phyloP scores from a whole-genome alignment of 2,888 invertebrate species.

The Melinaea marsaeus region DNA sequence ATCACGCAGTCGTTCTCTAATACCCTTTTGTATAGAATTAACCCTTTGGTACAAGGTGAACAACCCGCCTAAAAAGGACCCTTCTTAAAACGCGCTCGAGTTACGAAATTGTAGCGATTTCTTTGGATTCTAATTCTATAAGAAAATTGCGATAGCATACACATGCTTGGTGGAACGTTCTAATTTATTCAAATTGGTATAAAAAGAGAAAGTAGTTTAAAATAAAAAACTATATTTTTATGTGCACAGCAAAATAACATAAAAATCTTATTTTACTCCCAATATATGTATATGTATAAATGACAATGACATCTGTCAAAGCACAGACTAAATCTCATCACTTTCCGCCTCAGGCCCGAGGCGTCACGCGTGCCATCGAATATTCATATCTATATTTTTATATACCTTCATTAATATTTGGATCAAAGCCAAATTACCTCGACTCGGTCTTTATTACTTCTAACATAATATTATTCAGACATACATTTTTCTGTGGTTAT shows the following conservation, averaged over 20 bases:
- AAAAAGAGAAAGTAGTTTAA: background rate
- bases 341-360: constrained; percentile 42
- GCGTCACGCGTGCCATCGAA: constrained; percentile 63
- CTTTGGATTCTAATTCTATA: constrained; percentile 7
- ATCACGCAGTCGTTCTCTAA: constrained; percentile 51
- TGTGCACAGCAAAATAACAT: too few species aligned
- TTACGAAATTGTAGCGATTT: constrained; percentile 40
- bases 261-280: too few species aligned
- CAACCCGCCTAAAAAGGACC: constrained; percentile 70
- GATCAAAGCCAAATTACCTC: constrained; percentile 53
- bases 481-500: constrained; percentile 20
- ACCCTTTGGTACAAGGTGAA: constrained; percentile 75
- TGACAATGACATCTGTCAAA: constrained; percentile 19
- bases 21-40: constrained; percentile 69
- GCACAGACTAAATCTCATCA: constrained; percentile 1
- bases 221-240: background rate
- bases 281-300: constrained; percentile 15
- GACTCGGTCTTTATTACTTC: constrained; percentile 28
- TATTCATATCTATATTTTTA: constrained; percentile 60
- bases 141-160: background rate
- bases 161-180: too few species aligned
- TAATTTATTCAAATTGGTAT: background rate
- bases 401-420: constrained; percentile 61
- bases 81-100: constrained; percentile 41
- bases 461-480: constrained; percentile 26